These are phyloP conservation scores for Protonemura montana DNA, from an alignment of 2,888 invertebrate genomes.

Conservation along the genomic window DNA sequence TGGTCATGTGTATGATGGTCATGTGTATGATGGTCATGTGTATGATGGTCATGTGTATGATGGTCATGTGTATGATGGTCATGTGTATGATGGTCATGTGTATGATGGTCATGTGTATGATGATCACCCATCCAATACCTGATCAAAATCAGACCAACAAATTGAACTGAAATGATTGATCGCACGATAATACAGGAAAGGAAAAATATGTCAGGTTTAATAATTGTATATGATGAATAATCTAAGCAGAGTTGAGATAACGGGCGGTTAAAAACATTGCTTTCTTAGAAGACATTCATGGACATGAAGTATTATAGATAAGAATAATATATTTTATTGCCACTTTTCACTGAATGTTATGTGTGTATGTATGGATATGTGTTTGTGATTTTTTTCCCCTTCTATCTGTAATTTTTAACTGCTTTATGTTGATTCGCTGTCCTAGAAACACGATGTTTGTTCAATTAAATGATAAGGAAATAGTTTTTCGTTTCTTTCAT, in stretches of 20 bases:
- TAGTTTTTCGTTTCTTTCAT: background rate
- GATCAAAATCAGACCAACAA: too few species aligned
- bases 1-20: too few species aligned
- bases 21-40: too few species aligned
- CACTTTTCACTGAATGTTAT: background rate
- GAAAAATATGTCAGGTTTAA: background rate
- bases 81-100: too few species aligned
- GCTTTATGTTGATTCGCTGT: background rate
- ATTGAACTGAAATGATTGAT: too few species aligned
- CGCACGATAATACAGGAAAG: background rate
- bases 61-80: too few species aligned
- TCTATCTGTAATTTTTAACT: background rate
- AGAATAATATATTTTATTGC: background rate
- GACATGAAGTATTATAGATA: slow-evolving; percentile 3
- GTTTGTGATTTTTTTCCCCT: background rate
- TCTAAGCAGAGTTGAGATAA: background rate
- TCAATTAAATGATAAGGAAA: background rate
- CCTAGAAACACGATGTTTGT: background rate
- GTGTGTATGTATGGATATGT: too few species aligned
- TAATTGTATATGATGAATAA: background rate
- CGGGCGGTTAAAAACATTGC: background rate
- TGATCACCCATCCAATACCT: too few species aligned
- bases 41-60: too few species aligned
- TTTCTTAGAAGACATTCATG: background rate
- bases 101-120: too few species aligned